phyloP scores from a whole-genome alignment of 2,113 vertebrate species.

The Chamaetylas fuelleborni region DNA sequence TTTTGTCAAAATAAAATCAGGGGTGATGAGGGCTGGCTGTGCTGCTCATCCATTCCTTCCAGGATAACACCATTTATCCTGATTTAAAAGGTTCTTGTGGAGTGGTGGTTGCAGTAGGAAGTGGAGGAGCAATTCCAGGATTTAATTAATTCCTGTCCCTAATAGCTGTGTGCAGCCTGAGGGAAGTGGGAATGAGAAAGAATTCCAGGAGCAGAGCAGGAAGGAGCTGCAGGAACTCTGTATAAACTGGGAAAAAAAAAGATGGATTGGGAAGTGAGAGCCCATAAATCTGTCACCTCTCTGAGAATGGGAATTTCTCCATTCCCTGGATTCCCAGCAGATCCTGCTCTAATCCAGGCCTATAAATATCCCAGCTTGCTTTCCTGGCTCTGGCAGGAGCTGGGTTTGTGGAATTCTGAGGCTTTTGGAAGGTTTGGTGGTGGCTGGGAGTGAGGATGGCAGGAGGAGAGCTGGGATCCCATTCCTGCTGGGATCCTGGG shows the following conservation, averaged over 20 bases:
- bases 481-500: no score
- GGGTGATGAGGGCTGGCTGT: neutral
- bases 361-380: neutral
- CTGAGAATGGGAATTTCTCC: neutral
- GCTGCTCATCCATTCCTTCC: neutral
- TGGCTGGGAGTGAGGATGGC: neutral
- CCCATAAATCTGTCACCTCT: neutral
- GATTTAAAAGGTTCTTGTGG: neutral
- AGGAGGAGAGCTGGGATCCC: no score
- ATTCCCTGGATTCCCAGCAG: neutral
- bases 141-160: neutral
- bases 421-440: neutral
- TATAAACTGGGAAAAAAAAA: neutral
- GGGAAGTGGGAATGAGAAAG: neutral
- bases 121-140: neutral
- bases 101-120: neutral
- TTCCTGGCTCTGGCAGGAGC: neutral
- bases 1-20: neutral
- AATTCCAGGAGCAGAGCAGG: neutral
- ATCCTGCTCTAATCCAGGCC: neutral
- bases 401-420: neutral
- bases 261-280: neutral
- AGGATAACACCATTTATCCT: fast-evolving
- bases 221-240: neutral
- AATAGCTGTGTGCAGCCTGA: fast-evolving